phyloP scores from a whole-genome alignment of 2,113 vertebrate species.

The Mionectes macconnelli region DNA sequence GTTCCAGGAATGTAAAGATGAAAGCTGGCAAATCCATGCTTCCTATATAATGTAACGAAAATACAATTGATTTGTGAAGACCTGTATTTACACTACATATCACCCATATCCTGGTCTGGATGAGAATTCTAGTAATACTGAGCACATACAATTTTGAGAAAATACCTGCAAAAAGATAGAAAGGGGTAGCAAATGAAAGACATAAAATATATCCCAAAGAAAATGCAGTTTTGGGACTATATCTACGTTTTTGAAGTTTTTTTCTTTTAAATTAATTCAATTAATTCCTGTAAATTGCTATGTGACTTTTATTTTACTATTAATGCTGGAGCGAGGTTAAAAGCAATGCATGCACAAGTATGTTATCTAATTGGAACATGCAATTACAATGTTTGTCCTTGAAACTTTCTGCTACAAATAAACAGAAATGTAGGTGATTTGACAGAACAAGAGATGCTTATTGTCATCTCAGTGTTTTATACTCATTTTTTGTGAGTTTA shows the following conservation, averaged over 20 bases:
- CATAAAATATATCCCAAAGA: neutral
- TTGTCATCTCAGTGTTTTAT: neutral
- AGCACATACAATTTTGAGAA: neutral
- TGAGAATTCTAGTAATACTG: neutral
- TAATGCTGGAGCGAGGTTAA: neutral
- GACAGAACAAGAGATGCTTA: neutral
- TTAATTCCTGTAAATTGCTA: neutral
- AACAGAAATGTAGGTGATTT: neutral
- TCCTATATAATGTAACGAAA: neutral
- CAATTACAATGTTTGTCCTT: neutral
- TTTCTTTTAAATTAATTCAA: neutral
- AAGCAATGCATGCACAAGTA: neutral
- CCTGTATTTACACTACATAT: neutral
- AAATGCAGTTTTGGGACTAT: neutral
- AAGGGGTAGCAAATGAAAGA: neutral
- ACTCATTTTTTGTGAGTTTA: neutral
- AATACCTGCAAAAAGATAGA: neutral
- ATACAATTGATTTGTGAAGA: neutral
- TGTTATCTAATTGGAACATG: neutral
- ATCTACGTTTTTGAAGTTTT: neutral
- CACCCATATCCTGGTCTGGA: neutral
- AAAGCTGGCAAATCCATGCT: neutral
- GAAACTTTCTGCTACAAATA: neutral
- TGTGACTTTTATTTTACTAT: neutral
- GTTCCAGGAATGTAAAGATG: neutral